These are phyloP conservation scores for Sakesphorus luctuosus DNA, from an alignment of 2,113 vertebrate species.

Conservation along the genomic window DNA sequence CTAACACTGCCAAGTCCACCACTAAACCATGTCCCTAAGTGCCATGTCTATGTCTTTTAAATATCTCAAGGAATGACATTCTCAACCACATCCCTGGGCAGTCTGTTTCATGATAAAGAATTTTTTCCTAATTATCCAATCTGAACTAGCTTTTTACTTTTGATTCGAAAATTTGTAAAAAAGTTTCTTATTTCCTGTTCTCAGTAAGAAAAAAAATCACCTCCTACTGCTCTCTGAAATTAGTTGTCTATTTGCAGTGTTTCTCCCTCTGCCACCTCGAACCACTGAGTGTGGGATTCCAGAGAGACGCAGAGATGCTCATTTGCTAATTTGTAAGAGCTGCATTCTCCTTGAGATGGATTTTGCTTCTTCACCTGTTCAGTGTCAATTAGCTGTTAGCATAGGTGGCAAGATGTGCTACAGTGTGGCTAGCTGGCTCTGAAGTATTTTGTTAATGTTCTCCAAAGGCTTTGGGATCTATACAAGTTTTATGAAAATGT, in stretches of 20 bases:
- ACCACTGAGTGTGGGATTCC: not conserved
- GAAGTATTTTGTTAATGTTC: not conserved
- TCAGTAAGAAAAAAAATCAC: not conserved
- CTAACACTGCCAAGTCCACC: not conserved
- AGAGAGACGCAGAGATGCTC: not conserved
- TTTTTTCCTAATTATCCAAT: not conserved
- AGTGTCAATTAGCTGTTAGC: not conserved
- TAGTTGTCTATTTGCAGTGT: not conserved
- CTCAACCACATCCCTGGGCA: not conserved
- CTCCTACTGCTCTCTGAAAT: not conserved
- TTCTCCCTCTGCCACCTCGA: not conserved
- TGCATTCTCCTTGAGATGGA: not conserved
- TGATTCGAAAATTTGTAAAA: not conserved
- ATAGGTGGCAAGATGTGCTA: not conserved
- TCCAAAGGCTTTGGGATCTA: not conserved
- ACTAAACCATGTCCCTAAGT: not conserved
- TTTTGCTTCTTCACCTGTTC: not conserved
- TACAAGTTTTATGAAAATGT: not conserved
- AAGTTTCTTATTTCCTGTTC: not conserved
- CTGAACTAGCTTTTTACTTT: not conserved
- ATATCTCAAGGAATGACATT: not conserved
- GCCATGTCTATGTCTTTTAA: accelerated
- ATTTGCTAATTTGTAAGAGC: not conserved
- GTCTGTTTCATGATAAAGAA: not conserved
- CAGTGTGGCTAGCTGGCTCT: not conserved